Percentiles rank a stretch among this genome's conserved stretches.
These are phyloP conservation scores for Chaetops frenatus DNA, from an alignment of 2,113 vertebrate species.

Conservation along the genomic window DNA sequence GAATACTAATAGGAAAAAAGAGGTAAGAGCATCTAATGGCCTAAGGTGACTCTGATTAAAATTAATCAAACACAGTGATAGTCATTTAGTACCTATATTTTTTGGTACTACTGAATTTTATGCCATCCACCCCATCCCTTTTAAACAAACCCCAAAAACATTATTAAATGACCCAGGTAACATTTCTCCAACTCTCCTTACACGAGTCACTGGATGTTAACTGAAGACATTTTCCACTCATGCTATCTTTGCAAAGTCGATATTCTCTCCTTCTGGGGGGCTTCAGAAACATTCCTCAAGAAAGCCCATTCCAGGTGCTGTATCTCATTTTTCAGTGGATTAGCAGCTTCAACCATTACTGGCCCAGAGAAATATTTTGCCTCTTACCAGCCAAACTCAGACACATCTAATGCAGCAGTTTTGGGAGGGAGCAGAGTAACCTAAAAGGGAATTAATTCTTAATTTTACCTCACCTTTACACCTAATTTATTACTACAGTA, in stretches of 20 bases:
- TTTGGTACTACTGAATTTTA: background rate
- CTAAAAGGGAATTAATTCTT: background rate
- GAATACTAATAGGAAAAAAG: background rate
- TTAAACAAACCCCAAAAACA: background rate
- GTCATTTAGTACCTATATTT: background rate
- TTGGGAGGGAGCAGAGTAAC: background rate
- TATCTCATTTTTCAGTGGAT: background rate
- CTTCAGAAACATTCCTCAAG: background rate
- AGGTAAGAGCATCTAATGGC: background rate
- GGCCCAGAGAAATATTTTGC: background rate
- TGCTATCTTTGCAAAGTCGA: background rate
- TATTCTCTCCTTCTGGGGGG: background rate
- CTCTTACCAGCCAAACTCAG: background rate
- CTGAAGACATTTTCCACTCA: background rate
- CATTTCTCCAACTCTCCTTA: background rate
- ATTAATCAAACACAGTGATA: background rate
- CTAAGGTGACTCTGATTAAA: background rate
- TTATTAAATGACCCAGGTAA: background rate
- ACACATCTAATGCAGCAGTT: background rate
- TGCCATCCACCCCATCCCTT: fast-evolving
- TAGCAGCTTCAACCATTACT: background rate
- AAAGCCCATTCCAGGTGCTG: background rate
- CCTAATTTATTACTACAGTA: background rate
- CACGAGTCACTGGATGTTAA: background rate
- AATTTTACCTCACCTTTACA: background rate